Percentiles rank a stretch among this genome's conserved stretches.
phyloP scores from a whole-genome alignment of 1,140 invertebrate genomes.

The Catajapyx aquilonaris region DNA sequence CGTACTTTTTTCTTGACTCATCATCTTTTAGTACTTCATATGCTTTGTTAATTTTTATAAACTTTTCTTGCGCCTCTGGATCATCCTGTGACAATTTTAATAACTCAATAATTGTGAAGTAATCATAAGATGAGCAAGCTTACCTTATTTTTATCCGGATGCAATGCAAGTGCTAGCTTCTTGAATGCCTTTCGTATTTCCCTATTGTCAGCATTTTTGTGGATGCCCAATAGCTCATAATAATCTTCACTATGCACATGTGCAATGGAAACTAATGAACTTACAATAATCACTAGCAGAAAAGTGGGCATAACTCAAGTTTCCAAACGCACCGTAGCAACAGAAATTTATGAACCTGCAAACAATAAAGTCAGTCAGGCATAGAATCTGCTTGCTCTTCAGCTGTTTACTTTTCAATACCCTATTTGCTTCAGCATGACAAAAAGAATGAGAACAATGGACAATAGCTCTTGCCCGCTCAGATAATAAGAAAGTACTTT shows the following conservation, averaged over 20 bases:
- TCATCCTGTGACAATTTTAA: slow-evolving; percentile 31
- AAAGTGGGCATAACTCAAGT: too few species aligned
- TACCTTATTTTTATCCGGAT: slow-evolving; percentile 71
- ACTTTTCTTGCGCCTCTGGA: slow-evolving; percentile 46
- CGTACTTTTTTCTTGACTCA: slow-evolving; percentile 54
- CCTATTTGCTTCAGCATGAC: too few species aligned
- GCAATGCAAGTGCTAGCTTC: slow-evolving; percentile 49
- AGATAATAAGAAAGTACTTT: too few species aligned
- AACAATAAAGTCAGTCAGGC: too few species aligned
- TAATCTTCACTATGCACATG: slow-evolving; percentile 23
- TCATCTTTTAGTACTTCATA: slow-evolving; percentile 72
- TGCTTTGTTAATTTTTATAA: slow-evolving; percentile 52
- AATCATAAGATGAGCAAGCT: slow-evolving; percentile 11
- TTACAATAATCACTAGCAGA: too few species aligned
- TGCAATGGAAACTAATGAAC: too few species aligned
- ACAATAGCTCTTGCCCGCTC: too few species aligned
- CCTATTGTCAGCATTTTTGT: slow-evolving; percentile 40
- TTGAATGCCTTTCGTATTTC: slow-evolving; percentile 67
- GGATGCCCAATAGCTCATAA: slow-evolving; percentile 48
- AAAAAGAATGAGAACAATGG: too few species aligned
- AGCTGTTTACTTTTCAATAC: too few species aligned
- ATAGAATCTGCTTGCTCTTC: too few species aligned
- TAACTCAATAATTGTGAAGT: not conserved
- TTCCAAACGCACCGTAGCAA: too few species aligned
- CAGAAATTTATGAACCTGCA: too few species aligned